These are phyloP conservation scores for Magallana ariakensis DNA, from an alignment of 1,140 invertebrate species.

Conservation along the genomic window DNA sequence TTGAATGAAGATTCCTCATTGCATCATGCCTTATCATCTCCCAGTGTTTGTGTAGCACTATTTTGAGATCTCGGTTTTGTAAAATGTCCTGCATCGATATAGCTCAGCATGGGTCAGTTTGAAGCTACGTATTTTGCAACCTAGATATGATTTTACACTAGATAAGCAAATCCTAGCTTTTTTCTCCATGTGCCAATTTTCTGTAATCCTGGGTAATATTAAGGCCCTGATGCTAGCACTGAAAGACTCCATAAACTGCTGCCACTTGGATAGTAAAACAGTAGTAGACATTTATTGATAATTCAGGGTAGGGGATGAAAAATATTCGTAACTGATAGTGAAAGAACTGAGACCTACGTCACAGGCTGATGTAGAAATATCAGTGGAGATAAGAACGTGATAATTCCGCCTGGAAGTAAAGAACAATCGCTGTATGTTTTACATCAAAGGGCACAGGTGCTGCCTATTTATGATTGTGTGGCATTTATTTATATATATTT, in stretches of 20 bases:
- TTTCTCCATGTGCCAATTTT: constrained; percentile 17
- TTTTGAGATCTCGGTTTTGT: constrained; percentile 10
- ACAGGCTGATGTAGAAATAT: neutral
- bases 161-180: constrained; percentile 35
- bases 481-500: constrained; percentile 38
- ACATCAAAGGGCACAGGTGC: constrained; percentile 34
- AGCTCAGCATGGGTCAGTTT: constrained; percentile 35
- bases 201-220: constrained; percentile 18
- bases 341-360: neutral
- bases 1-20: neutral
- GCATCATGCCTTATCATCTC: constrained; percentile 14
- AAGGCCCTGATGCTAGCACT: neutral
- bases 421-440: constrained; percentile 31
- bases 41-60: neutral
- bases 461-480: constrained; percentile 10
- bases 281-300: constrained; percentile 32
- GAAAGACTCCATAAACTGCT: neutral
- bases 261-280: constrained; percentile 26
- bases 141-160: constrained; percentile 28
- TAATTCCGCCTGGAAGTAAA: constrained; percentile 4
- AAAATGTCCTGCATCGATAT: constrained; percentile 27
- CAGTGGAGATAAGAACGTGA: constrained; percentile 4
- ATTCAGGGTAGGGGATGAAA: constrained; percentile 9
- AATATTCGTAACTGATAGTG: constrained; percentile 14
- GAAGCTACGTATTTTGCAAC: constrained; percentile 21